Evolutionary conservation across 2,888 invertebrate species (phyloP).

Genomic region (Phoronis australis): DNA sequence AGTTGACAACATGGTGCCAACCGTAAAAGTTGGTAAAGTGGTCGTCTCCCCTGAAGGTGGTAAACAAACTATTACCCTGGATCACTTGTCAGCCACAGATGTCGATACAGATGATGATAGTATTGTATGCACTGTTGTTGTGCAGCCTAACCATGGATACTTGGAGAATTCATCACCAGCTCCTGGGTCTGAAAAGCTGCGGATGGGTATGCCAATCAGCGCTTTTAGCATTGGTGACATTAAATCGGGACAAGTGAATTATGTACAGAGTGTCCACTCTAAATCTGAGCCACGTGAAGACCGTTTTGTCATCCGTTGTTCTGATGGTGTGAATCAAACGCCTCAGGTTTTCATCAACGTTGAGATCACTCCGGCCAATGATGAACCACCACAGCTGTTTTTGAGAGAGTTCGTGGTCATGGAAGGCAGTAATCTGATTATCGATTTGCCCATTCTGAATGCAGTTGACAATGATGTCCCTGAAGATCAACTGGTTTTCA

Average conservation of each 20-base stretch:
- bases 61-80: constrained; percentile 30
- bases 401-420: constrained; percentile 47
- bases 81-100: constrained; percentile 40
- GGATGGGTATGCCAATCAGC: constrained; percentile 40
- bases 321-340: constrained; percentile 47
- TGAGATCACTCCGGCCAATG: constrained; percentile 45
- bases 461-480: constrained; percentile 48
- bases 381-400: constrained; percentile 47
- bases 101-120: constrained; percentile 39
- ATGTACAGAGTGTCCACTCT: constrained; percentile 51
- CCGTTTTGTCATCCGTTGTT: constrained; percentile 40
- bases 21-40: constrained; percentile 25
- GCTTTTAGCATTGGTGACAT: constrained; percentile 45
- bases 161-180: constrained; percentile 46
- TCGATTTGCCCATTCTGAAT: constrained; percentile 48
- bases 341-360: constrained; percentile 32
- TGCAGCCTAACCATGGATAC: constrained; percentile 46
- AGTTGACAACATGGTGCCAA: constrained; percentile 43
- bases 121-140: constrained; percentile 40
- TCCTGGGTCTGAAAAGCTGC: constrained; percentile 42
- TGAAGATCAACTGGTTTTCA: constrained; percentile 36
- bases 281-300: constrained; percentile 47
- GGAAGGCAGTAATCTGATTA: constrained; percentile 48
- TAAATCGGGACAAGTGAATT: constrained; percentile 35
- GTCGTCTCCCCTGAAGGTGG: constrained; percentile 42